These are phyloP conservation scores for Plebejus anna DNA, from an alignment of 2,888 invertebrate species.

Conservation along the genomic window DNA sequence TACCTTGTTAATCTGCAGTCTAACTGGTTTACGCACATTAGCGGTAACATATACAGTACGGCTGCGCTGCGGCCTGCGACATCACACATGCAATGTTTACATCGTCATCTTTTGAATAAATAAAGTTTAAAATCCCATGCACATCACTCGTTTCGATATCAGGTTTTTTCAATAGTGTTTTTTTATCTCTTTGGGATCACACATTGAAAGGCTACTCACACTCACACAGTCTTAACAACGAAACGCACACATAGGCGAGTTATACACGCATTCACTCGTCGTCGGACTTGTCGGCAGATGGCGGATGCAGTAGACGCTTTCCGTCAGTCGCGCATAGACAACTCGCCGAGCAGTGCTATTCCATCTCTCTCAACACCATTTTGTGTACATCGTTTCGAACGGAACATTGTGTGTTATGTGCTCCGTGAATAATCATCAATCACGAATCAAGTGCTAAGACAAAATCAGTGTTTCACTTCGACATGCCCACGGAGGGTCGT, in stretches of 20 bases:
- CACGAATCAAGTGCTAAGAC: constrained; percentile 57
- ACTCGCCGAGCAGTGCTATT: constrained; percentile 69
- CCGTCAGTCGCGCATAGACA: constrained; percentile 79
- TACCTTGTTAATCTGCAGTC: no score
- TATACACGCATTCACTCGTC: constrained; percentile 59
- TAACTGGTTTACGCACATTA: no score
- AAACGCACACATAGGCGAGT: constrained; percentile 51
- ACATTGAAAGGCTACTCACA: constrained; percentile 22
- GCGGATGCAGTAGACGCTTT: constrained; percentile 77
- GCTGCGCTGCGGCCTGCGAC: background rate
- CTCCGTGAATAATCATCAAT: constrained; percentile 70
- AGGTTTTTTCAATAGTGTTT: constrained; percentile 29
- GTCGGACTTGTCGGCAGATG: constrained; percentile 74
- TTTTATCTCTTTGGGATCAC: constrained; percentile 14
- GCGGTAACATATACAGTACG: background rate
- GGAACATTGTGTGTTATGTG: constrained; percentile 78
- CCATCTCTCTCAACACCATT: constrained; percentile 71
- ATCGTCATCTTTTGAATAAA: background rate
- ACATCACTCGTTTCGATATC: constrained; percentile 21
- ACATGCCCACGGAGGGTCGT: constrained; percentile 72
- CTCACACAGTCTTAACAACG: constrained; percentile 43
- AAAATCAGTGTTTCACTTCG: constrained; percentile 66
- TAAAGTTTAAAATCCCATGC: constrained; percentile 26
- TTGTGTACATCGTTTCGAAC: constrained; percentile 76
- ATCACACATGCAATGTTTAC: constrained; percentile 14